These are phyloP conservation scores for Pangasius krempfi DNA, from an alignment of 2,797 vertebrate genomes.

Conservation along the genomic window DNA sequence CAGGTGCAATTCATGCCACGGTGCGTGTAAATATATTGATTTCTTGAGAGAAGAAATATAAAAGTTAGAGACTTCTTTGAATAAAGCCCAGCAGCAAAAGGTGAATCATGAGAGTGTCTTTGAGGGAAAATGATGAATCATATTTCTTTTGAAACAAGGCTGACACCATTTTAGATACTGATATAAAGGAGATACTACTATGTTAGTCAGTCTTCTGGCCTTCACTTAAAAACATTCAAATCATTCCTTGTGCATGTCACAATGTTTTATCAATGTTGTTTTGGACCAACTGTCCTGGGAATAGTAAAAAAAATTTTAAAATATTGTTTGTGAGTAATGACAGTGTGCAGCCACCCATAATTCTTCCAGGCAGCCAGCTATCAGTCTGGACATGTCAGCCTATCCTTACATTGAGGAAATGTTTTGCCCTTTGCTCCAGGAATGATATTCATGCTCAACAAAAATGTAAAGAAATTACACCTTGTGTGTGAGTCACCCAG, in stretches of 20 bases:
- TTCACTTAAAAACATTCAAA: not conserved
- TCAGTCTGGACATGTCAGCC: constrained; percentile 63
- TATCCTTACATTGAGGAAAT: constrained; percentile 40
- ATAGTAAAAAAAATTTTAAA: too few relatives aligned
- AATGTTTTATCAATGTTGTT: not conserved
- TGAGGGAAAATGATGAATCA: constrained; percentile 26
- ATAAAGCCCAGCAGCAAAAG: constrained; percentile 20
- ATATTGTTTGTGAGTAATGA: not conserved
- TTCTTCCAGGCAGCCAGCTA: constrained; percentile 55
- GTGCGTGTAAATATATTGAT: constrained; percentile 13
- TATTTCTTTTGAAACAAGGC: constrained; percentile 16
- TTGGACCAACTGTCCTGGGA: not conserved
- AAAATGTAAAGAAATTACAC: constrained; percentile 32
- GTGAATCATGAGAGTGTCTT: constrained; percentile 42
- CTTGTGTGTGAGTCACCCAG: constrained; percentile 16
- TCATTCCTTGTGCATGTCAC: not conserved
- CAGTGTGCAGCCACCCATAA: constrained; percentile 42
- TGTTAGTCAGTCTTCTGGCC: not conserved
- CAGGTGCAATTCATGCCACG: not conserved
- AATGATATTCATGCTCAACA: constrained; percentile 53
- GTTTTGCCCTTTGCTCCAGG: constrained; percentile 36
- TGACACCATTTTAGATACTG: not conserved
- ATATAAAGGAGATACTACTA: constrained; percentile 14
- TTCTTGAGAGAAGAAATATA: constrained; percentile 20
- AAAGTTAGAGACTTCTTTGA: constrained; percentile 11